Conservation (phyloP, 2,797 vertebrate species). For the Poliocrania exsul region DNA sequence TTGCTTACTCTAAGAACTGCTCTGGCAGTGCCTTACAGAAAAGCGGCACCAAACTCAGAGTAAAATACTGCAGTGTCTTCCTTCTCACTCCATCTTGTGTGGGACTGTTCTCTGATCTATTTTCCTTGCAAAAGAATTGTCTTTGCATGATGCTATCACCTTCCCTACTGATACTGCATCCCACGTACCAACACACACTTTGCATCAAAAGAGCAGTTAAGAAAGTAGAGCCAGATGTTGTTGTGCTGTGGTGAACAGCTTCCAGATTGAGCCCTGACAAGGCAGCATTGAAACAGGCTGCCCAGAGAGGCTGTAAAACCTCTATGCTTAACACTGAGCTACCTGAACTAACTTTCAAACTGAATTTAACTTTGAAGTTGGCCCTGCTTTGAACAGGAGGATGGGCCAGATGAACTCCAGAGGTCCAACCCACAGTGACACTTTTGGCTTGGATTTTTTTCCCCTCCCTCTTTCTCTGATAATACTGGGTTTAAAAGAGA, state of each 20-base stretch:
- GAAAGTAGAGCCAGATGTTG: slow-evolving; percentile 29
- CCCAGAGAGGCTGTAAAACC: background rate
- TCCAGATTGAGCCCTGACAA: background rate
- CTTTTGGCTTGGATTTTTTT: background rate
- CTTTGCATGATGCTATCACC: background rate
- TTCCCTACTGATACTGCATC: background rate
- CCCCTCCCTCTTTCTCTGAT: fast-evolving
- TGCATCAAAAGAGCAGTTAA: background rate
- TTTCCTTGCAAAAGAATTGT: slow-evolving; percentile 4
- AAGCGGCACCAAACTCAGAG: background rate
- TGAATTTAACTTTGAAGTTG: background rate
- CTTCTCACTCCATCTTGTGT: background rate
- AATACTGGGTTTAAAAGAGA: background rate
- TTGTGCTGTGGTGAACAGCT: background rate
- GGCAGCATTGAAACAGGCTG: background rate
- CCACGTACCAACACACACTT: background rate
- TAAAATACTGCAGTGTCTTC: background rate
- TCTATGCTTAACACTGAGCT: background rate
- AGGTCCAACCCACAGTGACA: background rate
- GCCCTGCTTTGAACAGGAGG: background rate
- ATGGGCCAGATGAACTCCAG: background rate
- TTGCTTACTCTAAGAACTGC: background rate
- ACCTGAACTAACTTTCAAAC: background rate
- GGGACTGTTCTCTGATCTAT: background rate
- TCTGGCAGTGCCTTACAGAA: background rate